These are phyloP conservation scores for Loriculus beryllinus DNA, from an alignment of 2,797 vertebrate species.

Conservation along the genomic window DNA sequence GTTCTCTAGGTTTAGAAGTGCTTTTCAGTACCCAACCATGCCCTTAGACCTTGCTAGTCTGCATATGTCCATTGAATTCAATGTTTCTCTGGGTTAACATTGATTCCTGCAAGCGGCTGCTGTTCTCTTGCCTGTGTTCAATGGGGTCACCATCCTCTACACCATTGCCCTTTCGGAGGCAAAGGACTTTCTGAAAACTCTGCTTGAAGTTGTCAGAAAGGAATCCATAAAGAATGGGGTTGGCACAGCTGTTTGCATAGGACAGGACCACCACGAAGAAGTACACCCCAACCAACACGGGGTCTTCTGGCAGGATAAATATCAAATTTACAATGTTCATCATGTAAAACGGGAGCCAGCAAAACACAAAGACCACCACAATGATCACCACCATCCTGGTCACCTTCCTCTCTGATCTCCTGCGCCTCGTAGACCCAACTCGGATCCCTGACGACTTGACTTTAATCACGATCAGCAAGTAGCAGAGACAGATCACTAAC, in stretches of 20 bases:
- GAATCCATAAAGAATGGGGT: slow-evolving; percentile 90
- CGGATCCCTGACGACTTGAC: slow-evolving; percentile 86
- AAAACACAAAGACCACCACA: slow-evolving; percentile 89
- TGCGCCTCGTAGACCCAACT: slow-evolving; percentile 79
- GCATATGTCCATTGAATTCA: slow-evolving; percentile 75
- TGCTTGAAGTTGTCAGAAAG: slow-evolving; percentile 93
- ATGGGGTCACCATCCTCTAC: slow-evolving; percentile 82
- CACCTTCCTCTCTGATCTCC: slow-evolving; percentile 88
- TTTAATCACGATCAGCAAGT: slow-evolving; percentile 90
- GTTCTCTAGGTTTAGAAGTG: background rate
- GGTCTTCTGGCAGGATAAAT: slow-evolving; percentile 84
- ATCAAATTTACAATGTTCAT: slow-evolving; percentile 90
- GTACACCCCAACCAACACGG: slow-evolving; percentile 74
- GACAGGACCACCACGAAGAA: slow-evolving; percentile 88
- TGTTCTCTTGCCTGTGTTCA: slow-evolving; percentile 83
- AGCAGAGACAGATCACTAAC: slow-evolving; percentile 90
- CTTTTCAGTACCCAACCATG: background rate
- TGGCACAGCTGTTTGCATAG: slow-evolving; percentile 95
- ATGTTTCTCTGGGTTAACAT: slow-evolving; percentile 72
- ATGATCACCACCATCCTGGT: slow-evolving; percentile 96
- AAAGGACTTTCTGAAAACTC: slow-evolving; percentile 84
- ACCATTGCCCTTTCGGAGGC: slow-evolving; percentile 76
- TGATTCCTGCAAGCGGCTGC: slow-evolving; percentile 80
- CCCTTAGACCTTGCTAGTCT: slow-evolving; percentile 78
- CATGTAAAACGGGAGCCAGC: slow-evolving; percentile 92